phyloP scores from a whole-genome alignment of 2,113 vertebrate genomes.

The Poicephalus meyeri region DNA sequence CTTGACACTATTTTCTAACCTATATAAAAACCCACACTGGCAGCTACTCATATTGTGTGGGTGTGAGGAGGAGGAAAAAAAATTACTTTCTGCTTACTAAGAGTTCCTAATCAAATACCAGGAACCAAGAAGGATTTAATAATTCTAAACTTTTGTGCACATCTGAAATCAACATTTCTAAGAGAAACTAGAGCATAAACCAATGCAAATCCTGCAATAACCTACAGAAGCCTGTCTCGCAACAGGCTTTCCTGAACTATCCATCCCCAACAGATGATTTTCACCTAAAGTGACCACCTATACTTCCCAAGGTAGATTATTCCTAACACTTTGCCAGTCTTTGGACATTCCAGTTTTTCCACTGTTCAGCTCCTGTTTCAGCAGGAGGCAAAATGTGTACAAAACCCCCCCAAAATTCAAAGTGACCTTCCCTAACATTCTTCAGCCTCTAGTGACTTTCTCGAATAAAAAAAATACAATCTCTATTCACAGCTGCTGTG shows the following conservation, averaged over 20 bases:
- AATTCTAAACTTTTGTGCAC: background rate
- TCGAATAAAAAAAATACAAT: slow-evolving; percentile 33
- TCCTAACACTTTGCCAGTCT: background rate
- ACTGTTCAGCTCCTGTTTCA: background rate
- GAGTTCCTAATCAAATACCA: background rate
- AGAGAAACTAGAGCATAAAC: background rate
- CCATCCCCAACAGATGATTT: background rate
- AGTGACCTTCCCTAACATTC: slow-evolving; percentile 29
- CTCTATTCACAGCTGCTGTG: slow-evolving; percentile 46
- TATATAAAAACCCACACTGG: background rate
- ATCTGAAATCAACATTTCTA: background rate
- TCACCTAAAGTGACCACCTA: background rate
- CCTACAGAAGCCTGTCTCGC: background rate
- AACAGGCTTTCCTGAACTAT: background rate
- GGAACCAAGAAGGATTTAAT: background rate
- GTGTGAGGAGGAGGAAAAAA: background rate
- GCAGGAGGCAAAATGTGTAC: background rate
- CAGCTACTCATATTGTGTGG: background rate
- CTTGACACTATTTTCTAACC: background rate
- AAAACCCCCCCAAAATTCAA: background rate
- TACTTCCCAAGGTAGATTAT: background rate
- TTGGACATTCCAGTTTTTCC: slow-evolving; percentile 10
- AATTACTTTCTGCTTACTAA: background rate
- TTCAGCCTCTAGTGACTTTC: slow-evolving; percentile 22
- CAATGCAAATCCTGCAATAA: background rate